phyloP scores from a whole-genome alignment of 2,797 vertebrate genomes.

The Hoplostethus mediterraneus region DNA sequence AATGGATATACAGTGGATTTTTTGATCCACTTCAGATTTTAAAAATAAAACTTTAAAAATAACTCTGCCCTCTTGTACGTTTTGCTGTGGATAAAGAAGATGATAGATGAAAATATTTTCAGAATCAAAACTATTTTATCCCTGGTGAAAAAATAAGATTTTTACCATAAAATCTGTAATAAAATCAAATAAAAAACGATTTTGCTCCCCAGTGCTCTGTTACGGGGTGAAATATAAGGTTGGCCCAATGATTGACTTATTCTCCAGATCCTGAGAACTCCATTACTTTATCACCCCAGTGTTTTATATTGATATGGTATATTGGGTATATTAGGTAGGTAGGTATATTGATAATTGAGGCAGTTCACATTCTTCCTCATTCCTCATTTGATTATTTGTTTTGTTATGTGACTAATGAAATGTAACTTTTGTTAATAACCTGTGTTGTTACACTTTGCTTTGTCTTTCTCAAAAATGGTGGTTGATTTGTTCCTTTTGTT shows the following conservation, averaged over 20 bases:
- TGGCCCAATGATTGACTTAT: background rate
- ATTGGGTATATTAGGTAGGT: no score
- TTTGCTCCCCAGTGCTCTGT: no score
- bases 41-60: background rate
- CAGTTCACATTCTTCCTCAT: no score
- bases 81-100: background rate
- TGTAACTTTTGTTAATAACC: no score
- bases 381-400: no score
- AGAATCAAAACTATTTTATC: no score
- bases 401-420: no score
- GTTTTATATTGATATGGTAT: background rate
- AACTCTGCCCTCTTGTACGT: background rate
- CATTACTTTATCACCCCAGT: background rate
- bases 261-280: background rate
- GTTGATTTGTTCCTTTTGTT: background rate
- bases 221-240: background rate
- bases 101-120: background rate
- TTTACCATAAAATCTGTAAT: no score
- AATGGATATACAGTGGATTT: background rate
- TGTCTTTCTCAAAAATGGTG: background rate
- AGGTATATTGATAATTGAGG: no score
- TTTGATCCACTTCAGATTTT: background rate
- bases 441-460: no score
- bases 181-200: no score
- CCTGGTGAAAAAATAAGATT: no score